Base-by-base conservation (phyloP, 1,140 invertebrate species). In the Myzus persicae region DNA sequence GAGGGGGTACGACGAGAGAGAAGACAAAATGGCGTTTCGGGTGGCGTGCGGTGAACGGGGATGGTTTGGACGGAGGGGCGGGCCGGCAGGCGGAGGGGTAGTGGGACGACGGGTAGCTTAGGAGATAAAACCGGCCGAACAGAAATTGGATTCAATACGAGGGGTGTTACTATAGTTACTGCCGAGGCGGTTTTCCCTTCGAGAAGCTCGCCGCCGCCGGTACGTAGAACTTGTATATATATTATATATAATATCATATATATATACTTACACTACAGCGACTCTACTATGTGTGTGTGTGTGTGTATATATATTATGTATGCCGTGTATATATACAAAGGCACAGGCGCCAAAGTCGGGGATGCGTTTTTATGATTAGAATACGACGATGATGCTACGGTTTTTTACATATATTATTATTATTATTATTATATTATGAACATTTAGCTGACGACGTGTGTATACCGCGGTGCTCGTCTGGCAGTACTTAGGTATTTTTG, bases 111-210 rank as follows among this genome's bases (percentile, higher is more conserved):
- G 81, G 81, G 91, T 93, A 93, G 91, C 91, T 93, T 93, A 93
- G 91, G 76, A 84, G 76, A 84, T 84, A 85, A 93, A 84, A 46
- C 91, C 38, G 91, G 44, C 81, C 91, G 91, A 93, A 85, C 91
- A 85, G 91, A 93, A 93, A 93, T 93, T 93, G 91, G 91, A 93
- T 93, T 84, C 91, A 84, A 93, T 84, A 42, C 91, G 91, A 93
- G 81, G 91, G 91, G 91, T 84, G 91, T 93, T 93, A 85, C 91
- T 93, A 93, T 93, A 93, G 91, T 93, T 93, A 93, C 91, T 93
- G 91, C 46, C 42, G 76, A 51, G 91, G 91, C 46, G 36, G 91
- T 84, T 93, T 91, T 48, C 90, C 67, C 90, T 92, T 82, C 67
- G 90, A 92, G 42, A 81, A 81, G 90, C 54, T 76, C 76, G 26